Conservation (phyloP, 2,113 vertebrate genomes). For the Tinamus guttatus region DNA sequence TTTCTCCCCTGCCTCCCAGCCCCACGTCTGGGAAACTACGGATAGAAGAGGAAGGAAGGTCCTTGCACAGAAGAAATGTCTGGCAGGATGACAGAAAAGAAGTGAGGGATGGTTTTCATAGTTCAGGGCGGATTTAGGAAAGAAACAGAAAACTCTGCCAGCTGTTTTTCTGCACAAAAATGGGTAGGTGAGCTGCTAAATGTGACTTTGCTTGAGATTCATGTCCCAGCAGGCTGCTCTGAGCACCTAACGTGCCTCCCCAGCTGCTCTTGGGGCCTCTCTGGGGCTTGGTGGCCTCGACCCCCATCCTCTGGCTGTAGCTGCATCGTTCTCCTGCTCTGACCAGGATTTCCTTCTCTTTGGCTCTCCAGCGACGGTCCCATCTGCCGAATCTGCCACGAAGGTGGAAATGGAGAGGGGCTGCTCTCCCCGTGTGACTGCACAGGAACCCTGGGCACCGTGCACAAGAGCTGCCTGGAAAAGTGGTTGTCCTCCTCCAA, state of each 20-base stretch:
- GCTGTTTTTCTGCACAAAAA: too few species aligned
- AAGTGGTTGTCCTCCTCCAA: constrained; percentile 97
- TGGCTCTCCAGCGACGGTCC: constrained; percentile 86
- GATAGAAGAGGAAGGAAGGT: not conserved
- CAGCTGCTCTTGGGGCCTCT: accelerated
- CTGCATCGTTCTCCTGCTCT: not conserved
- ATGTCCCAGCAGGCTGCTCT: not conserved
- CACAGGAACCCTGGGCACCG: constrained; percentile 91
- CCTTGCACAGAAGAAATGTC: not conserved
- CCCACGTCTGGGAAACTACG: not conserved
- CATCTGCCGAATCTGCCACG: constrained; percentile 97
- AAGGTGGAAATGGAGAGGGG: constrained; percentile 87
- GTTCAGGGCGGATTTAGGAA: not conserved
- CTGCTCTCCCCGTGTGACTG: constrained; percentile 94
- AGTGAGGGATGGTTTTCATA: not conserved
- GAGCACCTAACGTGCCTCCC: not conserved
- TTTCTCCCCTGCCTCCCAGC: not conserved
- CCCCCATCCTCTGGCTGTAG: accelerated
- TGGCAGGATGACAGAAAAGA: not conserved
- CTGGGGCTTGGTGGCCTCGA: not conserved
- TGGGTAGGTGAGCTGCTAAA: too few species aligned
- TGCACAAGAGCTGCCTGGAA: constrained; percentile 97
- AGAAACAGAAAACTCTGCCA: too few species aligned
- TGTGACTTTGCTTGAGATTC: not conserved
- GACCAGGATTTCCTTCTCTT: not conserved